Evolutionary conservation across 2,888 invertebrate genomes (phyloP).

Genomic region (Sarcophaga subvicina): DNA sequence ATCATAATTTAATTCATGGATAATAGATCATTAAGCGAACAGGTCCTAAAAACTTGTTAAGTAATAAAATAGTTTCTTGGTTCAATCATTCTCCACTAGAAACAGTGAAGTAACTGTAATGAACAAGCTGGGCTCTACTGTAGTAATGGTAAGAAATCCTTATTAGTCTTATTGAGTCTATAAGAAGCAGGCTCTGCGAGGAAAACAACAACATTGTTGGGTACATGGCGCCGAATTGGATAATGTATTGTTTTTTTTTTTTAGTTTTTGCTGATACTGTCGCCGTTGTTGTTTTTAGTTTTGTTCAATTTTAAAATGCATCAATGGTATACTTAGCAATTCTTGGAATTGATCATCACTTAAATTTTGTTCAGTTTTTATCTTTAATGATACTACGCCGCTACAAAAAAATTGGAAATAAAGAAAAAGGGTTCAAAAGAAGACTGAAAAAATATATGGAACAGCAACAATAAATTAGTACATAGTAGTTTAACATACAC

Average conservation of each 20-base stretch:
- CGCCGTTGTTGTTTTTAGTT: conserved; percentile 13
- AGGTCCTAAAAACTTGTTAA: too few species aligned
- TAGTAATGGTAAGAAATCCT: not conserved
- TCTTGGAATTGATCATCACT: conserved; percentile 59
- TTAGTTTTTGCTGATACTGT: conserved; percentile 17
- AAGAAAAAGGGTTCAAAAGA: not conserved
- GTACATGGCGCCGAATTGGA: conserved; percentile 58
- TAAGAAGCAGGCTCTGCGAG: not conserved
- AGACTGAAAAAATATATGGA: not conserved
- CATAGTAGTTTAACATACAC: too few species aligned
- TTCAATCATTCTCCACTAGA: too few species aligned
- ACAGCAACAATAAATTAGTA: too few species aligned
- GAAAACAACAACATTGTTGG: conserved; percentile 27
- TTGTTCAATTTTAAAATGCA: conserved; percentile 47
- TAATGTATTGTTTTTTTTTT: conserved; percentile 36
- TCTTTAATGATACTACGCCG: conserved; percentile 21
- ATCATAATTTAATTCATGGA: too few species aligned
- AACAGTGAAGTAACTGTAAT: too few species aligned
- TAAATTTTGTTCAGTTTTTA: conserved; percentile 33
- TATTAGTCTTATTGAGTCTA: not conserved
- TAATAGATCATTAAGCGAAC: too few species aligned
- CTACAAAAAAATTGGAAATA: conserved; percentile 3
- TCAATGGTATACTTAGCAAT: conserved; percentile 57
- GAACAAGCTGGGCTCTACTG: not conserved
- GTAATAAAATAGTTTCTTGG: too few species aligned